Evolutionary conservation across 2,888 invertebrate species (phyloP).

Genomic region (Tortricodes alternella): DNA sequence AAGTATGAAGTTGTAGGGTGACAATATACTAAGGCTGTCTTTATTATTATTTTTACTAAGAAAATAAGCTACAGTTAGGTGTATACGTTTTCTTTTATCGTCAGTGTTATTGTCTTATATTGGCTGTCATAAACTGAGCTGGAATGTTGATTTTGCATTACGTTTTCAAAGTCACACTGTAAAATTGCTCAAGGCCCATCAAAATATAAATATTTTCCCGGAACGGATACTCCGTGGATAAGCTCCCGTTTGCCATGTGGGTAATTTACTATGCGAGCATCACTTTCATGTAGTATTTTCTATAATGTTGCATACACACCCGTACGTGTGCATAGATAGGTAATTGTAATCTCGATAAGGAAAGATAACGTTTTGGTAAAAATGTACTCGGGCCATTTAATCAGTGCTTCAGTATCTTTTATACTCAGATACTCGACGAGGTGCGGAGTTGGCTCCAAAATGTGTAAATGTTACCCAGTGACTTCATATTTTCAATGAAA

Average conservation of each 20-base stretch:
- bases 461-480: background rate
- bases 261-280: background rate
- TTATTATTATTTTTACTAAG: no score
- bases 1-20: no score
- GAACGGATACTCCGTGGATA: no score
- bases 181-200: no score
- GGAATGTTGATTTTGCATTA: no score
- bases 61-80: no score
- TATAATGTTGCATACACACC: background rate
- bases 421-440: background rate
- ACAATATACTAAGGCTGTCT: no score
- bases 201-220: no score
- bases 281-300: background rate
- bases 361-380: slow-evolving; percentile 25
- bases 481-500: background rate
- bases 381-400: slow-evolving; percentile 1
- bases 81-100: no score
- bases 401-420: slow-evolving; percentile 9
- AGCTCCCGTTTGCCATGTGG: background rate
- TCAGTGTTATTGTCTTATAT: no score
- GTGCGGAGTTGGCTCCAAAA: background rate
- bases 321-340: slow-evolving; percentile 7
- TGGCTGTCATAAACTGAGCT: no score
- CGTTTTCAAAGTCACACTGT: no score
- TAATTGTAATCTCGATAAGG: slow-evolving; percentile 22